Evolutionary conservation across 2,797 vertebrate species (phyloP).

Genomic region (Labroides dimidiatus): DNA sequence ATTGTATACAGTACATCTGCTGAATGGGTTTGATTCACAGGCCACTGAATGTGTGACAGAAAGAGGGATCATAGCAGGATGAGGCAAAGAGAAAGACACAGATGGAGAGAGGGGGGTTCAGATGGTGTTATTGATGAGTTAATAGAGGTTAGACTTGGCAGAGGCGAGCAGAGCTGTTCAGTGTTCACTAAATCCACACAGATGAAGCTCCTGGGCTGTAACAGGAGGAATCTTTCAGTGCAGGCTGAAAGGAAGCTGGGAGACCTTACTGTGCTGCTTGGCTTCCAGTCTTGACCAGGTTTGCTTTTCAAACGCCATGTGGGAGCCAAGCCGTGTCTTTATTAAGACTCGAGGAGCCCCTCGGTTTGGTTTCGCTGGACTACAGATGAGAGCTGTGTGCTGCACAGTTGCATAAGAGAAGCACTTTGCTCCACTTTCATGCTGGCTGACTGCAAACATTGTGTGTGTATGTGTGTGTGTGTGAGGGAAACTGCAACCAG

Average conservation of each 20-base stretch:
- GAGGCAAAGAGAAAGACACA: conserved; percentile 24
- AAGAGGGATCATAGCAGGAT: conserved; percentile 41
- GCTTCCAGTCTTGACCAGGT: conserved; percentile 53
- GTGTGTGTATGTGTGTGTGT: conserved; percentile 34
- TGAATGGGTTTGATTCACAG: conserved; percentile 40
- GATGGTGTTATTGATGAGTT: conserved; percentile 47
- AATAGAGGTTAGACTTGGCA: conserved; percentile 58
- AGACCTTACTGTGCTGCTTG: conserved; percentile 42
- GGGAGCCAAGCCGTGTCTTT: conserved; percentile 58
- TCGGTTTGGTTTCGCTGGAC: conserved; percentile 57
- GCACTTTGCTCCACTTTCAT: conserved; percentile 71
- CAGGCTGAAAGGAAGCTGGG: conserved; percentile 56
- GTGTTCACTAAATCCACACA: conserved; percentile 52
- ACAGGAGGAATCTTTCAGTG: conserved; percentile 72
- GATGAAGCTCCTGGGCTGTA: conserved; percentile 49
- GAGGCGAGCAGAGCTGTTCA: conserved; percentile 14
- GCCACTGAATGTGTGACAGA: conserved; percentile 38
- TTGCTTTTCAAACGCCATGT: conserved; percentile 68
- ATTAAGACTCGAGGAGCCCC: conserved; percentile 60
- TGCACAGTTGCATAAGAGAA: conserved; percentile 66
- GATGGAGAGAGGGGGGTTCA: conserved; percentile 33
- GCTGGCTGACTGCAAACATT: conserved; percentile 38
- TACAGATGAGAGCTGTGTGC: conserved; percentile 72
- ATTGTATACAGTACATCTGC: conserved; percentile 28
- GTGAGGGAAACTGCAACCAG: conserved; percentile 50